Evolutionary conservation across 2,113 vertebrate genomes (phyloP).

Genomic region (Lynx canadensis): DNA sequence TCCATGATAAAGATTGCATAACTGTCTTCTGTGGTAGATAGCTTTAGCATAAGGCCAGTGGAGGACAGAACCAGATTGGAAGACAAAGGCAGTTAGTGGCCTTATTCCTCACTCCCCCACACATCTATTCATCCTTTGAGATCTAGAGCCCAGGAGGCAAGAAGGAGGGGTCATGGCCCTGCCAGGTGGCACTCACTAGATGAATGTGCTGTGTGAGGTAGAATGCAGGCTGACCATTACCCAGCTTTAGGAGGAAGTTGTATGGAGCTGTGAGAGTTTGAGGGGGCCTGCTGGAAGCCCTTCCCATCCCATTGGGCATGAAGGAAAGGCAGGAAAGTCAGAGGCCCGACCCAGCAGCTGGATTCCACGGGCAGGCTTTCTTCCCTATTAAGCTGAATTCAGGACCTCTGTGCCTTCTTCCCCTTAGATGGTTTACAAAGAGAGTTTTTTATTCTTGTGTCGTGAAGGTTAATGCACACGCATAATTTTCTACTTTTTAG

Average conservation of each 20-base stretch:
- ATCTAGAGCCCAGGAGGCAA: neutral
- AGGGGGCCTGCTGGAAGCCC: neutral
- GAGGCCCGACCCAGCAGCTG: neutral
- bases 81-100: neutral
- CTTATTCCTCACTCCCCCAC: neutral
- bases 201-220: neutral
- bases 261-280: neutral
- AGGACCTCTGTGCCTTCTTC: neutral
- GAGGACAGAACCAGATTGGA: neutral
- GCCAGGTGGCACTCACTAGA: neutral
- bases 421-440: neutral
- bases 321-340: neutral
- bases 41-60: slow-evolving; percentile 11
- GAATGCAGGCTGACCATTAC: neutral
- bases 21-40: neutral
- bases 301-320: neutral
- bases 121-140: neutral
- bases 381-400: neutral
- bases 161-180: neutral
- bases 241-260: neutral
- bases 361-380: neutral
- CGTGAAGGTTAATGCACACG: neutral
- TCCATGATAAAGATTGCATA: neutral
- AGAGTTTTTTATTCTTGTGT: neutral
- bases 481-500: neutral